These are phyloP conservation scores for Actenoides lindsayi DNA, from an alignment of 2,113 vertebrate species.

Conservation along the genomic window DNA sequence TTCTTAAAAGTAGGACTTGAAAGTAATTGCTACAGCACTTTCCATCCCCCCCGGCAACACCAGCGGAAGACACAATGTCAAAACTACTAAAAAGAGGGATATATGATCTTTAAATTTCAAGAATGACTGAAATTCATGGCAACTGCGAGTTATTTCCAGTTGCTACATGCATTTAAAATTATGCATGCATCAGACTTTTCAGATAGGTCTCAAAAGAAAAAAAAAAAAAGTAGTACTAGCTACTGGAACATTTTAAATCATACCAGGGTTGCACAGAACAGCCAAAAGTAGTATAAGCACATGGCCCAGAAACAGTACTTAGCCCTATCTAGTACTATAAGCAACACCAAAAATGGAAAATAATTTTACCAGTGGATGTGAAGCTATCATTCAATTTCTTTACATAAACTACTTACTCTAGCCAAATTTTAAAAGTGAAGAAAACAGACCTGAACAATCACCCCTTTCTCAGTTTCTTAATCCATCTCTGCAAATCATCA, in stretches of 20 bases:
- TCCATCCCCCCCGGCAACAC: background rate
- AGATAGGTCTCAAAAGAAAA: background rate
- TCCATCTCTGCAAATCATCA: background rate
- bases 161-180: background rate
- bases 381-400: background rate
- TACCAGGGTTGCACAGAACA: background rate
- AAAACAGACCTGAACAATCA: background rate
- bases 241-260: background rate
- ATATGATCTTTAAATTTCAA: background rate
- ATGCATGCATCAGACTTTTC: background rate
- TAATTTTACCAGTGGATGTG: background rate
- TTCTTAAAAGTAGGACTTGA: background rate
- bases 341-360: background rate
- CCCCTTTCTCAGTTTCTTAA: background rate
- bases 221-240: background rate
- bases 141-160: background rate
- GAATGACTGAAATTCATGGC: background rate
- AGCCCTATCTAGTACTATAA: background rate
- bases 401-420: background rate
- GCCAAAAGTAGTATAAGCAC: background rate
- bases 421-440: background rate
- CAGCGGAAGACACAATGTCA: background rate
- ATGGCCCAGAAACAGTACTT: background rate
- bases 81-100: background rate
- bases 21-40: background rate